Evolutionary conservation across 2,113 vertebrate species (phyloP), one percentile per base, ranked within the genome.

Genomic region (Crotalus helleri): DNA sequence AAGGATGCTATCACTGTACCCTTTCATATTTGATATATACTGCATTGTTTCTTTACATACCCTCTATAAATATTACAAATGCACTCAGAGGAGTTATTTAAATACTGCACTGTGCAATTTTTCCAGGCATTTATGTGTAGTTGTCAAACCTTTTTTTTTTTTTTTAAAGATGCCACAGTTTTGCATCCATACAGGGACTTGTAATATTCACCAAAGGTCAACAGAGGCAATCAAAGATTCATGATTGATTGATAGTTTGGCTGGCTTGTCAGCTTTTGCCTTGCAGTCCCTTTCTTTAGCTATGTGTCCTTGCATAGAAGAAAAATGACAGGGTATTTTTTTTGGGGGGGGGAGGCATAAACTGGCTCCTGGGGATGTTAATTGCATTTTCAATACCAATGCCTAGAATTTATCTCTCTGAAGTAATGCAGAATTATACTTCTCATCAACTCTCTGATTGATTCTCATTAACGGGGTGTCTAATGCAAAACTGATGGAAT

Each of bases 141-240:
- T 96, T 94, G 51, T 87, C 89, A 93, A 44, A 39, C 12, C 23
- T 93, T 88, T 89, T 90, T 49, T 90, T 87, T 39, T 91, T 90
- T 90, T 87, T 91, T 90, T 90, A 64, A 57, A 39, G 21, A 39
- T 87, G n/a, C n/a, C 21, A 59, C 29, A 44, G 81, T 51, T 87
- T 87, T 93, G 49, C 90, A 90, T 11, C n/a, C 29, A 53, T 58
- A 9, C 24, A 46, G 24, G 59, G 61, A 92, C 26, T 89, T 58
- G 58, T 21, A 44, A 7, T 90, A 33, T 88, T 57, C 19, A 2
- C 5, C 89, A 13, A 26, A 93, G 93, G 93, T 57, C 87, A 55
- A 91, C 94, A 29, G 95, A 93, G 88, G 89, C 4, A 8, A 11
- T 81, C 0, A 0, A 19, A n/a, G 94, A 88, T 86, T 23, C 29